Evolutionary conservation across 2,797 vertebrate genomes (phyloP).

Genomic region (Sebastes hopkinsi): DNA sequence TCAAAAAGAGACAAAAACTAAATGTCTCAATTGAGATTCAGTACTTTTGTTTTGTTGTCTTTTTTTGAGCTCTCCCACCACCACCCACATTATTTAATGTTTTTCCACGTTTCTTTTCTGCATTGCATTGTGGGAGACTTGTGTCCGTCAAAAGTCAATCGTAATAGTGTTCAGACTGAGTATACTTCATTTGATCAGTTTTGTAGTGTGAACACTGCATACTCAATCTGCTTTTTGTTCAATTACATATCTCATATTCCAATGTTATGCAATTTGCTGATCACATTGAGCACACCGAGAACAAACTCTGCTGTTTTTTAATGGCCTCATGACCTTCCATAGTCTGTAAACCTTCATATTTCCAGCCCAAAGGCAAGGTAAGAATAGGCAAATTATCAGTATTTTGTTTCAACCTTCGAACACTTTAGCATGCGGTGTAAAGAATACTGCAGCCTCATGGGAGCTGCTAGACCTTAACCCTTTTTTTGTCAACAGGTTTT

Average conservation of each 20-base stretch:
- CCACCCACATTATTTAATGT: background rate
- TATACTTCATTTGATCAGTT: background rate
- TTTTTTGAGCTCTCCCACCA: background rate
- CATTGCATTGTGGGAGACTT: background rate
- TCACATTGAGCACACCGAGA: background rate
- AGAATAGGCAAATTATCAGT: constrained; percentile 6
- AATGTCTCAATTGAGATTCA: too few relatives aligned
- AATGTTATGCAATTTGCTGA: background rate
- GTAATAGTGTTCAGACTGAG: background rate
- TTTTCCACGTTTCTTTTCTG: background rate
- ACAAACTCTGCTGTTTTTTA: background rate
- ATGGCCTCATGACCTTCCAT: background rate
- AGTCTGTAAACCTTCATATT: background rate
- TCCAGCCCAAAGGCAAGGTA: constrained; percentile 1
- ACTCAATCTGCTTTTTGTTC: too few relatives aligned
- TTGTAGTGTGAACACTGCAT: background rate
- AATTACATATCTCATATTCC: background rate
- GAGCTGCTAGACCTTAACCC: background rate
- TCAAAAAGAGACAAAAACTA: too few relatives aligned
- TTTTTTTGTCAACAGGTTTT: constrained; percentile 16
- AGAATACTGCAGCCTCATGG: background rate
- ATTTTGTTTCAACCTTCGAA: constrained; percentile 1
- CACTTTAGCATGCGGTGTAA: background rate
- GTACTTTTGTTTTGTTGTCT: background rate
- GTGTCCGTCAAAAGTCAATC: background rate